These are phyloP conservation scores for Schizothorax lantsangensis DNA, from an alignment of 2,797 vertebrate genomes.

Conservation along the genomic window DNA sequence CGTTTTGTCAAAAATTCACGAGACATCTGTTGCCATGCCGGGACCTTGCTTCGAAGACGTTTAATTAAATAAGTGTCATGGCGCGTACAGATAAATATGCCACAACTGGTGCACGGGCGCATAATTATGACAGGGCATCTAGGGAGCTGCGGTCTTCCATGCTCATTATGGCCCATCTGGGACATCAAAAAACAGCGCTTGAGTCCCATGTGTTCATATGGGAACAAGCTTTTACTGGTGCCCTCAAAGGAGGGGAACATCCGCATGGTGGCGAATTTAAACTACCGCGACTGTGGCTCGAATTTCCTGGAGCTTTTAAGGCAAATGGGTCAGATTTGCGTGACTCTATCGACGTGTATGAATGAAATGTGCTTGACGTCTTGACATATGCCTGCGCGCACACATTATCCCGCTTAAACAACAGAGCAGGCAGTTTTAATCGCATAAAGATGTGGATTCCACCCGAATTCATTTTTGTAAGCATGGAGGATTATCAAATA, in stretches of 20 bases:
- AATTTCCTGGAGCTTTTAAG: conserved; percentile 14
- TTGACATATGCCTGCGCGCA: conserved; percentile 10
- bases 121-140: conserved; percentile 64
- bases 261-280: conserved; percentile 2
- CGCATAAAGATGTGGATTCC: conserved; percentile 79
- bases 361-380: conserved; percentile 61
- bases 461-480: conserved; percentile 79
- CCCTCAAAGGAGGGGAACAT: conserved; percentile 25
- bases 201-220: conserved; percentile 45
- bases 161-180: conserved; percentile 60
- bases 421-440: conserved; percentile 78
- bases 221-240: conserved; percentile 37
- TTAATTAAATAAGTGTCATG: conserved; percentile 76
- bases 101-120: conserved; percentile 60
- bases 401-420: conserved; percentile 61
- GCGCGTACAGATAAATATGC: conserved; percentile 68
- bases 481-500: conserved; percentile 75
- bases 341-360: conserved; percentile 39
- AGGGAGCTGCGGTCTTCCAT: conserved; percentile 57
- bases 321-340: not conserved
- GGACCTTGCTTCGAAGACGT: conserved; percentile 70
- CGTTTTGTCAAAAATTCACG: conserved; percentile 76
- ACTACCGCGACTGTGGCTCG: conserved; percentile 15
- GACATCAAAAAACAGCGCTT: conserved; percentile 51
- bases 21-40: conserved; percentile 75